phyloP scores from a whole-genome alignment of 2,797 vertebrate genomes.

The Sebastes melanostomus region DNA sequence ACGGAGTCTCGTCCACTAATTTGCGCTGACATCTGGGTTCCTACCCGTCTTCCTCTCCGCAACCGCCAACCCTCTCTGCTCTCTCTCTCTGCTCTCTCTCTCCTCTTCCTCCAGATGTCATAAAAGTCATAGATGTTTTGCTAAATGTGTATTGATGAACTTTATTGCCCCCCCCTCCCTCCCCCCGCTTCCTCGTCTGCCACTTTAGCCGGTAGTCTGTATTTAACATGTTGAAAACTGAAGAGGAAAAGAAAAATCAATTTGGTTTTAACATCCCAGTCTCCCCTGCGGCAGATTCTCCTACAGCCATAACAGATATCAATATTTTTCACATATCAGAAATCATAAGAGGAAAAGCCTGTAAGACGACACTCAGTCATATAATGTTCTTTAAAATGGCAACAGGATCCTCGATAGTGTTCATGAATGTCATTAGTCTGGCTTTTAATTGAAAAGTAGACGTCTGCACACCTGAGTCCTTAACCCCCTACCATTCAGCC shows the following conservation, averaged over 20 bases:
- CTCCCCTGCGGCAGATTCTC: neutral
- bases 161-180: slow-evolving; percentile 27
- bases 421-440: neutral
- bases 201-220: slow-evolving; percentile 13
- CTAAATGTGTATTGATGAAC: slow-evolving; percentile 55
- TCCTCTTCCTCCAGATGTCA: neutral
- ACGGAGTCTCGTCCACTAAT: slow-evolving; percentile 11
- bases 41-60: neutral
- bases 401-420: neutral
- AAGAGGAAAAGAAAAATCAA: slow-evolving; percentile 46
- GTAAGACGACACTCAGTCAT: neutral
- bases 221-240: slow-evolving; percentile 34
- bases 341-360: neutral
- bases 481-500: too few relatives aligned
- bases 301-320: slow-evolving; percentile 13
- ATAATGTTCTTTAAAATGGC: neutral
- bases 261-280: slow-evolving; percentile 11
- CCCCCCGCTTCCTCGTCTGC: slow-evolving; percentile 1
- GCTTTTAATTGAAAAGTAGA: neutral
- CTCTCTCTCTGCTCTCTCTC: neutral
- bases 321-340: slow-evolving; percentile 31
- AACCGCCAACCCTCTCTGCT: neutral
- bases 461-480: neutral
- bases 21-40: slow-evolving; percentile 12
- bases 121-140: slow-evolving; percentile 25